Evolutionary conservation across 1,140 invertebrate genomes (phyloP), one percentile per base, ranked within the genome.

Genomic region (Steinernema khuongi): DNA sequence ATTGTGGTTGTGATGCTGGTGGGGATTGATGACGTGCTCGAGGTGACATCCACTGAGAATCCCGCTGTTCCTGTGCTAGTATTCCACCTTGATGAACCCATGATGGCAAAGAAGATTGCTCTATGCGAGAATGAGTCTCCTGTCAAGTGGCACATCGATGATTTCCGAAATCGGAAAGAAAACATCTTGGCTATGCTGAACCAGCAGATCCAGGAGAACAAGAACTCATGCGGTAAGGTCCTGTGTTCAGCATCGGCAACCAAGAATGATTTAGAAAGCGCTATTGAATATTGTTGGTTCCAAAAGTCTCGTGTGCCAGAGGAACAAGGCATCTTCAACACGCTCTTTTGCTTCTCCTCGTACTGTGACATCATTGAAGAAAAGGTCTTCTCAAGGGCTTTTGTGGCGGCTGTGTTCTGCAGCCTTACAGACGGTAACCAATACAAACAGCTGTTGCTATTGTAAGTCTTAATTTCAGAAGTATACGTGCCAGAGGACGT

Each of bases 351-450:
- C 19, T 60, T 60, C 50, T 60, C 50, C 14, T 14, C 50, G 4
- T 60, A 26, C 19, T 60, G 50, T 22, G 50, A 60, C 19, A 60
- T 60, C 50, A 60, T 60, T 60, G 50, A 60, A 22, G 50, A 60
- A 22, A 60, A 60, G 19, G 50, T 60, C 14, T 60, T 17, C 26
- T 60, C 50, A 2, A 60, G 50, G 26, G 50, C 50, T 14, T 26
- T 60, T 26, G 50, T 60, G 4, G 50, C 50, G 4, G 50, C 50
- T 60, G 50, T 60, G 14, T 60, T 60, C 50, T n/a, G 50, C 50
- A 60, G 50, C 22, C 50, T 60, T 22, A 26, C 19, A 4, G 50
- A 60, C 4, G 50, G 50, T 60, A 60, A 60, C 2, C 50, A 60
- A 7, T 60, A 26, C 26, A 4, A n/a, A 41, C 36, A 41, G 36